Conservation (phyloP, 2,888 invertebrate genomes). For the Cephus runcator region DNA sequence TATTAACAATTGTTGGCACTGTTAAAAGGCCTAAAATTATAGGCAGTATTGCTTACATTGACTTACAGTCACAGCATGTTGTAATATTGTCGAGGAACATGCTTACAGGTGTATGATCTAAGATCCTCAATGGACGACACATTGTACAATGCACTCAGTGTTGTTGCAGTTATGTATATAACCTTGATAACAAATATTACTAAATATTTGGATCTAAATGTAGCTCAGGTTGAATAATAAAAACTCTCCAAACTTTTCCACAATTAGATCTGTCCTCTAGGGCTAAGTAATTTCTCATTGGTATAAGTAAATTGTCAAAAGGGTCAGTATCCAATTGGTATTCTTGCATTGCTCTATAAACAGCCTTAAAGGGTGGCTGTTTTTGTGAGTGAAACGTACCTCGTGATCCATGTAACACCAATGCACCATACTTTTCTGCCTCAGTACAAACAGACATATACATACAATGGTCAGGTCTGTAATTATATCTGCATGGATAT, state of each 20-base stretch:
- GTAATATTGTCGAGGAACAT: not conserved
- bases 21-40: not conserved
- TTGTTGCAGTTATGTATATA: not conserved
- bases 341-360: conserved; percentile 75
- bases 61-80: not conserved
- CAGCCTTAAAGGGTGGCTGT: conserved; percentile 84
- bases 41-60: not conserved
- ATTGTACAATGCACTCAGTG: not conserved
- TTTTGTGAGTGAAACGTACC: conserved; percentile 87
- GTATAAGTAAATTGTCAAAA: conserved; percentile 71
- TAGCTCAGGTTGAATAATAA: conserved; percentile 62
- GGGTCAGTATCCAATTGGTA: conserved; percentile 77
- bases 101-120: not conserved
- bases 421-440: conserved; percentile 79
- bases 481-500: conserved; percentile 90
- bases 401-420: conserved; percentile 89
- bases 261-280: conserved; percentile 71
- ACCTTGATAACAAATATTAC: not conserved
- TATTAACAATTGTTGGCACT: not conserved
- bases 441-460: conserved; percentile 87
- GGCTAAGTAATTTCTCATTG: conserved; percentile 70
- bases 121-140: not conserved
- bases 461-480: conserved; percentile 95
- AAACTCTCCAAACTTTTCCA: conserved; percentile 71
- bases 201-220: conserved; percentile 36